Base-by-base conservation (phyloP, 2,888 invertebrate species). In the Acronicta leporina region DNA sequence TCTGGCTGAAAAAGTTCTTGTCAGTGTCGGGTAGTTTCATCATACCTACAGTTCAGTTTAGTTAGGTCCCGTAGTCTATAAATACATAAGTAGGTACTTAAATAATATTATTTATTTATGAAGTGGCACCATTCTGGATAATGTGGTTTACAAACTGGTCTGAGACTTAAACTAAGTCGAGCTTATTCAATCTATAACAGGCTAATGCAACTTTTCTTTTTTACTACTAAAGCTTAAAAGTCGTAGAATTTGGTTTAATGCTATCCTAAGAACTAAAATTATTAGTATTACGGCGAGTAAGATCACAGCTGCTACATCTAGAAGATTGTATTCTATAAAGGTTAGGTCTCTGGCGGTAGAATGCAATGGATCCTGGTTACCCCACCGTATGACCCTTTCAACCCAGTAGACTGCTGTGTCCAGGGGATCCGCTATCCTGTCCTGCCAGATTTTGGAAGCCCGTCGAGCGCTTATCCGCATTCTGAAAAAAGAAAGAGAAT, bases 331-430 rank as follows among this genome's bases (percentile, higher is more conserved):
- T 71, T 92, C 86, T 67, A 88, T 83, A 68, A 87, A 84, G 1
- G 84, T 83, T 6, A 93, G 79, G 56, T 94, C 84, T 50, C 88
- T 84, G 0, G 92, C 81, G 1, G 78, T 48, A 0, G 92, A 86
- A 69, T 91, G 85, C 0, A 93, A 81, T 0, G 84, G 87, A 14
- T 90, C 87, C 1, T 74, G 68, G 49, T 82, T 75, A 0, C 94
- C 92, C 92, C 94, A 94, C 16, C 93, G 83, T 38, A 95, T 84
- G 25, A 95, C 92, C 60, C 96, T 88, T 65, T 96, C 96, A 33
- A 95, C 91, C 92, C 95, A 95, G 89, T 95, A 96, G 0, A 95
- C 87, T 0, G 96, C 95, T 0, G 94, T 95, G 55, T 95, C 94
- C 27, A 96, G 66, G 0, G 96, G 95, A 7, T 92, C 83, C 13